A percentile compares a stretch with the other conserved stretches of the same genome.
Evolutionary conservation across 1,140 invertebrate species (phyloP).

Genomic region (Dreissena rostriformis): DNA sequence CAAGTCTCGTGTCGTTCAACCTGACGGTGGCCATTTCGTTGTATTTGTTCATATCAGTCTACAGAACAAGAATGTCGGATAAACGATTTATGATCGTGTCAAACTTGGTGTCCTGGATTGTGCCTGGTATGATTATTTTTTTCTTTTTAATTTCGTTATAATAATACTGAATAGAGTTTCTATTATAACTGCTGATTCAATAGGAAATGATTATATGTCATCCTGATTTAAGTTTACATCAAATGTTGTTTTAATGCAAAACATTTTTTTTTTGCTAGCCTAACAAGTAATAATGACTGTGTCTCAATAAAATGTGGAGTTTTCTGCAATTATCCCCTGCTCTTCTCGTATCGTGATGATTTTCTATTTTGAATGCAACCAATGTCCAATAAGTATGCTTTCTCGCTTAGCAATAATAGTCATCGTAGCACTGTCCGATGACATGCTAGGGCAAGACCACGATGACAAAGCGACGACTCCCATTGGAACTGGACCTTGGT

Average conservation of each 20-base stretch:
- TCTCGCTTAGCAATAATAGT: background rate
- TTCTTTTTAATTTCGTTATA: background rate
- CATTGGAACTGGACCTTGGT: background rate
- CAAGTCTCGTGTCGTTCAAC: slow-evolving; percentile 19
- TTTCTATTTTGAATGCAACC: background rate
- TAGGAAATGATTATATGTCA: background rate
- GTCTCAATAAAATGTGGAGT: background rate
- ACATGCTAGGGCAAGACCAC: slow-evolving; percentile 1
- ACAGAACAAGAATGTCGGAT: background rate
- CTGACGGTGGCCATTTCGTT: slow-evolving; percentile 14
- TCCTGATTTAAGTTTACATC: background rate
- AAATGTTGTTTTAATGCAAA: too few species aligned
- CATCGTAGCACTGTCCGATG: background rate
- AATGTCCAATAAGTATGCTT: background rate
- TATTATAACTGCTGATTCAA: background rate
- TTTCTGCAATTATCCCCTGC: too few species aligned
- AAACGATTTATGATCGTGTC: background rate
- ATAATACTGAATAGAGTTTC: background rate
- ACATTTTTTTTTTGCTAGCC: background rate
- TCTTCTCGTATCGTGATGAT: background rate
- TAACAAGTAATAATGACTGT: too few species aligned
- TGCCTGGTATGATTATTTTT: slow-evolving; percentile 12
- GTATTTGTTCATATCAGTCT: slow-evolving; percentile 5
- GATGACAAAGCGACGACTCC: background rate
- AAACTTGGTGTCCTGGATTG: slow-evolving; percentile 10